Evolutionary conservation across 2,888 invertebrate genomes (phyloP).

Genomic region (Chymomyza fuscimana): DNA sequence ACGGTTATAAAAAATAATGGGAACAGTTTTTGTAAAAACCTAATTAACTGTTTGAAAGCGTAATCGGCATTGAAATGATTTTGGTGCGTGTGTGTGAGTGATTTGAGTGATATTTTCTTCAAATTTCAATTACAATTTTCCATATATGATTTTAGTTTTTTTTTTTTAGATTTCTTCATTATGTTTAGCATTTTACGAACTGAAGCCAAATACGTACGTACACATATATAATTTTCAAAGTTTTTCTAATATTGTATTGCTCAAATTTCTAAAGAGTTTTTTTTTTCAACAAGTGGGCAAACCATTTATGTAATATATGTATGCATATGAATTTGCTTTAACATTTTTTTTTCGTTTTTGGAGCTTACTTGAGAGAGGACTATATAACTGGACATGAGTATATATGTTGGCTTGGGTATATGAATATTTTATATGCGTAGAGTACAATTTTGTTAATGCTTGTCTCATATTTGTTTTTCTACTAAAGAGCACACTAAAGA

Average conservation of each 20-base stretch:
- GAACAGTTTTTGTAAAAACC: background rate
- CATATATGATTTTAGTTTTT: constrained; percentile 11
- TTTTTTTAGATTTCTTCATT: constrained; percentile 15
- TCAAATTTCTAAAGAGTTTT: background rate
- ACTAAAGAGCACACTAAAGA: constrained; percentile 37
- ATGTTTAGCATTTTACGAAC: constrained; percentile 20
- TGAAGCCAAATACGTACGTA: constrained; percentile 14
- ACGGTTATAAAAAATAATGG: background rate
- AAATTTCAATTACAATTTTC: constrained; percentile 5
- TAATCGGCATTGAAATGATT: constrained; percentile 31
- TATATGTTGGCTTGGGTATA: constrained; percentile 7
- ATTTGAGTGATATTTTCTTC: background rate
- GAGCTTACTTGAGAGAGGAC: background rate
- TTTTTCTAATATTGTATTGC: constrained; percentile 10
- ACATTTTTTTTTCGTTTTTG: background rate
- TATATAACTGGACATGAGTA: constrained; percentile 19
- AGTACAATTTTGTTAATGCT: constrained; percentile 15
- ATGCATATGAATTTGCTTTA: background rate
- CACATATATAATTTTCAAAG: constrained; percentile 18
- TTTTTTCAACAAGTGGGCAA: background rate
- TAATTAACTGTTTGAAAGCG: constrained; percentile 29
- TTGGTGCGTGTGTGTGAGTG: constrained; percentile 9
- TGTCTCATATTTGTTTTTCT: constrained; percentile 21
- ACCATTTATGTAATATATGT: background rate
- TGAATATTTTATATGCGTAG: constrained; percentile 16